Percentiles rank a stretch among this genome's conserved stretches.
These are phyloP conservation scores for Aselliscus stoliczkanus DNA, from an alignment of 2,797 vertebrate species.

Conservation along the genomic window DNA sequence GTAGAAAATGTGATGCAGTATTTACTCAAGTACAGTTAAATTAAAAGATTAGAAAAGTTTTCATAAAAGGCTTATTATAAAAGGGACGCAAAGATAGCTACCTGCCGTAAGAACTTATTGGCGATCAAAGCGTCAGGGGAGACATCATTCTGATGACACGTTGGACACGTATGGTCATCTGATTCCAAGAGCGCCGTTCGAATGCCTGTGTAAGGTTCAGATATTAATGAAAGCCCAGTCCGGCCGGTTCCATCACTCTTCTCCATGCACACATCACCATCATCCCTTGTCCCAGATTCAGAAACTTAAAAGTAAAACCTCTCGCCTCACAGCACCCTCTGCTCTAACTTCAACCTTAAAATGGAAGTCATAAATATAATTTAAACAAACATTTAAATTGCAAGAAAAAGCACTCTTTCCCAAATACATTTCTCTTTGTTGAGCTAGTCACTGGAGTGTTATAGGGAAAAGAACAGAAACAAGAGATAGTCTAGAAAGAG, in stretches of 20 bases:
- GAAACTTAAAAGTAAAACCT: background rate
- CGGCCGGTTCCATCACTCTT: background rate
- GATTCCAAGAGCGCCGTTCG: slow-evolving; percentile 93
- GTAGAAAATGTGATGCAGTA: background rate
- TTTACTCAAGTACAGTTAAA: background rate
- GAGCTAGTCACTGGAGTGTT: background rate
- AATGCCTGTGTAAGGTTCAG: slow-evolving; percentile 86
- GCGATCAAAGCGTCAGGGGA: slow-evolving; percentile 95
- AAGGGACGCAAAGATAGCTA: slow-evolving; percentile 69
- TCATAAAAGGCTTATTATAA: background rate
- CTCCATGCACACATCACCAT: background rate
- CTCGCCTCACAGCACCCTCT: background rate
- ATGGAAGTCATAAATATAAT: background rate
- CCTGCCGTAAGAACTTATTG: slow-evolving; percentile 97
- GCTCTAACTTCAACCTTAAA: background rate
- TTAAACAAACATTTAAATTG: background rate
- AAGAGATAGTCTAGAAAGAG: background rate
- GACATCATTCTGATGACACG: slow-evolving; percentile 91
- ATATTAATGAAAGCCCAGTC: background rate
- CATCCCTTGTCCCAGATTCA: background rate
- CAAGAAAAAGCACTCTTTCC: background rate
- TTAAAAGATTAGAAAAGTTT: background rate
- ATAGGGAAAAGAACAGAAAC: background rate
- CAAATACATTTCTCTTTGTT: background rate
- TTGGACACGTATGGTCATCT: slow-evolving; percentile 94